These are phyloP conservation scores for Anniella stebbinsi DNA, from an alignment of 2,797 vertebrate species.

Conservation along the genomic window DNA sequence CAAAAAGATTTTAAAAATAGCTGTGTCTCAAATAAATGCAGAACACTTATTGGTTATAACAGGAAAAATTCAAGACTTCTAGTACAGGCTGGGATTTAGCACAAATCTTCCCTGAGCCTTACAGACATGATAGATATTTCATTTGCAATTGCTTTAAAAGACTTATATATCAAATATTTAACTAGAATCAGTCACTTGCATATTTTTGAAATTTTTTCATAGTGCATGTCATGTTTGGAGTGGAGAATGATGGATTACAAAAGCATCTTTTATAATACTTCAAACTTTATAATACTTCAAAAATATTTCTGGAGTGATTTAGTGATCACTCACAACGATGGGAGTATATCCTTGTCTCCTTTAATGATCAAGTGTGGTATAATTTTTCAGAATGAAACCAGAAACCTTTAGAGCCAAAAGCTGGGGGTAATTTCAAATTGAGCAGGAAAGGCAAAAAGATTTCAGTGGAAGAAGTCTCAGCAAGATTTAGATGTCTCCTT, in stretches of 20 bases:
- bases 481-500: not conserved
- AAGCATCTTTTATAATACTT: slow-evolving; percentile 22
- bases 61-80: slow-evolving; percentile 47
- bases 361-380: not conserved
- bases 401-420: not conserved
- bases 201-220: slow-evolving; percentile 45
- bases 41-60: slow-evolving; percentile 48
- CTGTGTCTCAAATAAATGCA: slow-evolving; percentile 59
- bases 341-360: not conserved
- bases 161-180: slow-evolving; percentile 49
- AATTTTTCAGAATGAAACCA: not conserved
- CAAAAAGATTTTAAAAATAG: slow-evolving; percentile 19
- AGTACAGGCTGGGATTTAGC: slow-evolving; percentile 45
- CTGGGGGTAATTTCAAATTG: not conserved
- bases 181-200: slow-evolving; percentile 3
- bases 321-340: not conserved
- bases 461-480: not conserved
- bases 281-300: slow-evolving; percentile 18
- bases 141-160: slow-evolving; percentile 30
- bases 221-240: not conserved
- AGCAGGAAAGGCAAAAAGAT: not conserved
- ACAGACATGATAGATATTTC: slow-evolving; percentile 35
- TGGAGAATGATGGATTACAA: slow-evolving; percentile 23
- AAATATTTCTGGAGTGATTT: not conserved
- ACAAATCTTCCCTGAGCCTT: slow-evolving; percentile 57